These are phyloP conservation scores for Cryptophagus acutangulus DNA, from an alignment of 2,888 invertebrate species.

Conservation along the genomic window DNA sequence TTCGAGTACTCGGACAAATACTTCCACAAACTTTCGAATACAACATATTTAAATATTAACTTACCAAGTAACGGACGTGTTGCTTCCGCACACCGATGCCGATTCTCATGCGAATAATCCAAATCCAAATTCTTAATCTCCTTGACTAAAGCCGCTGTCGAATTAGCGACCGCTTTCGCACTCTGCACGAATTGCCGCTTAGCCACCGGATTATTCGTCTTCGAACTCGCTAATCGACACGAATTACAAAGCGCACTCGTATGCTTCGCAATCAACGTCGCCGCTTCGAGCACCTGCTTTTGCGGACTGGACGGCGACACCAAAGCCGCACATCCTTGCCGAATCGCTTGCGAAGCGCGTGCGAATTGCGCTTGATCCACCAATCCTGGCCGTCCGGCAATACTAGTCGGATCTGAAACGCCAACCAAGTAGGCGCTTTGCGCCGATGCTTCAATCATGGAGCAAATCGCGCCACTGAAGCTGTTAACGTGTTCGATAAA, in stretches of 20 bases:
- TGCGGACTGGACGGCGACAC: constrained; percentile 68
- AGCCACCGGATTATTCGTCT: constrained; percentile 83
- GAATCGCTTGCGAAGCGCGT: constrained; percentile 85
- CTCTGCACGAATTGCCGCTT: constrained; percentile 96
- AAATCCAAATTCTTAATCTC: constrained; percentile 88
- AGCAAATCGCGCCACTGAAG: constrained; percentile 85
- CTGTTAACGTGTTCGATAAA: constrained; percentile 79
- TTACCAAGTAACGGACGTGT: constrained; percentile 67
- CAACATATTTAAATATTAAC: no score
- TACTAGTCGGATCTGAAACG: constrained; percentile 84
- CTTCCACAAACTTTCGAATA: neutral
- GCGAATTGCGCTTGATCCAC: constrained; percentile 86
- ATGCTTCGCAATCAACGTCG: constrained; percentile 93
- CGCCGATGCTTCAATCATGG: constrained; percentile 86
- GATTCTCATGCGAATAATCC: constrained; percentile 74
- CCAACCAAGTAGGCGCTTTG: constrained; percentile 93
- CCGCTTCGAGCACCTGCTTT: constrained; percentile 82
- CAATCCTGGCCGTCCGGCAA: constrained; percentile 81
- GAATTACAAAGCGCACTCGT: constrained; percentile 94
- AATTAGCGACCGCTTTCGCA: constrained; percentile 95
- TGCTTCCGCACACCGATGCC: constrained; percentile 67
- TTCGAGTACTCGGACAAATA: no score
- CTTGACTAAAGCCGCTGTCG: constrained; percentile 89
- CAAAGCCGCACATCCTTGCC: constrained; percentile 78
- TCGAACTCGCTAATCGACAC: constrained; percentile 87